phyloP scores from a whole-genome alignment of 2,797 vertebrate species.

The Pangasius larnaudii region DNA sequence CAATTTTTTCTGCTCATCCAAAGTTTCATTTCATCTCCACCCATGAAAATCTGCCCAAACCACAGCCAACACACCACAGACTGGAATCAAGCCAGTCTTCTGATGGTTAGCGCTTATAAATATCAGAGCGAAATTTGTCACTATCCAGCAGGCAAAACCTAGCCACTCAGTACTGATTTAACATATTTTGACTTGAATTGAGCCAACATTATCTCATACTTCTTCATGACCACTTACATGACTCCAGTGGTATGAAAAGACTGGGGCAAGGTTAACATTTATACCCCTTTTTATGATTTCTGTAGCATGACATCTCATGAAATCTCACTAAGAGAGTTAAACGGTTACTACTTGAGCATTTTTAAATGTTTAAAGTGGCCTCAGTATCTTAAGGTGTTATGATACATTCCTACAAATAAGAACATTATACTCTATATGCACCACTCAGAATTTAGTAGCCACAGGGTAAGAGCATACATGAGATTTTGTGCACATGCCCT shows the following conservation, averaged over 20 bases:
- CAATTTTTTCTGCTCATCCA: conserved; percentile 30
- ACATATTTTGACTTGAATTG: conserved; percentile 1
- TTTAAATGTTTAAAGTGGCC: background rate
- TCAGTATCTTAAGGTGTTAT: background rate
- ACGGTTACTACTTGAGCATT: background rate
- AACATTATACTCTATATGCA: background rate
- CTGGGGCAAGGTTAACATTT: background rate
- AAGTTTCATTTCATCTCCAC: conserved; percentile 32
- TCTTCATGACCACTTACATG: background rate
- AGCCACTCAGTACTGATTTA: background rate
- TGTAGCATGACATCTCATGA: background rate
- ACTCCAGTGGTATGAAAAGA: background rate
- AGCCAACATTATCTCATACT: too few relatives aligned
- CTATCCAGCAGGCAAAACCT: background rate
- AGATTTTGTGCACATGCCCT: background rate
- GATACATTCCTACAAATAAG: background rate
- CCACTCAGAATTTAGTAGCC: background rate
- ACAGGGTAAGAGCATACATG: background rate
- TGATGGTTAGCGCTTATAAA: background rate
- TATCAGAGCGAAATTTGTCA: background rate
- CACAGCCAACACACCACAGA: background rate
- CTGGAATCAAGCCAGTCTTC: background rate
- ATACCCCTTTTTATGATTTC: too few relatives aligned
- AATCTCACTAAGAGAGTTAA: background rate
- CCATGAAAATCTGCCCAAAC: conserved; percentile 25